A percentile compares a stretch with the other conserved stretches of the same genome.
These are phyloP conservation scores for Aphodius granarius DNA, from an alignment of 2,888 invertebrate species.

Conservation along the genomic window DNA sequence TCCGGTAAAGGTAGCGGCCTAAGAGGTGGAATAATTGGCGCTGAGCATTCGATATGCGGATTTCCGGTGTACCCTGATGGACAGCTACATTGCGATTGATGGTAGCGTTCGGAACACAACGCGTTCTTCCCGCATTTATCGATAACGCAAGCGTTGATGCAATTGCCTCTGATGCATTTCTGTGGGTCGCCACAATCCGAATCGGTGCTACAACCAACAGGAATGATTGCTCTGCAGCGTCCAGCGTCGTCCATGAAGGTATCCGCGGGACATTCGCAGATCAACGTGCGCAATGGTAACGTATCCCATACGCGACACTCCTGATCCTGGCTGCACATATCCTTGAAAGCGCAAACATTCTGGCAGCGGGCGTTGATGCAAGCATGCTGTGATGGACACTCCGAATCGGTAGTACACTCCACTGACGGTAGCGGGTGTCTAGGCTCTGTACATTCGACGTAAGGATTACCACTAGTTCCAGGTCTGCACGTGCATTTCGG, in stretches of 20 bases:
- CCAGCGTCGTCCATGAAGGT: constrained; percentile 74
- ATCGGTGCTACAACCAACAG: constrained; percentile 69
- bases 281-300: constrained; percentile 78
- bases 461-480: constrained; percentile 79
- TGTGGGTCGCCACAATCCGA: constrained; percentile 75
- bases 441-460: constrained; percentile 62
- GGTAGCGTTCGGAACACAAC: constrained; percentile 73
- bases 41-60: constrained; percentile 74
- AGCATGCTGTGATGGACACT: constrained; percentile 73
- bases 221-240: constrained; percentile 62
- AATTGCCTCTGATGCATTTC: constrained; percentile 71
- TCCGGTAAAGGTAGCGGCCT: constrained; percentile 58
- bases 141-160: constrained; percentile 77
- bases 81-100: constrained; percentile 78
- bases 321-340: constrained; percentile 76
- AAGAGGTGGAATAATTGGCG: constrained; percentile 43
- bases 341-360: constrained; percentile 73
- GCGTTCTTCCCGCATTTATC: constrained; percentile 83
- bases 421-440: constrained; percentile 49
- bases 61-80: constrained; percentile 78
- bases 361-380: constrained; percentile 77
- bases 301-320: constrained; percentile 79
- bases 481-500: constrained; percentile 76
- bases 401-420: constrained; percentile 74
- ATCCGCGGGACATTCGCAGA: constrained; percentile 84